phyloP scores from a whole-genome alignment of 2,888 invertebrate species.

The Torymus auratus region DNA sequence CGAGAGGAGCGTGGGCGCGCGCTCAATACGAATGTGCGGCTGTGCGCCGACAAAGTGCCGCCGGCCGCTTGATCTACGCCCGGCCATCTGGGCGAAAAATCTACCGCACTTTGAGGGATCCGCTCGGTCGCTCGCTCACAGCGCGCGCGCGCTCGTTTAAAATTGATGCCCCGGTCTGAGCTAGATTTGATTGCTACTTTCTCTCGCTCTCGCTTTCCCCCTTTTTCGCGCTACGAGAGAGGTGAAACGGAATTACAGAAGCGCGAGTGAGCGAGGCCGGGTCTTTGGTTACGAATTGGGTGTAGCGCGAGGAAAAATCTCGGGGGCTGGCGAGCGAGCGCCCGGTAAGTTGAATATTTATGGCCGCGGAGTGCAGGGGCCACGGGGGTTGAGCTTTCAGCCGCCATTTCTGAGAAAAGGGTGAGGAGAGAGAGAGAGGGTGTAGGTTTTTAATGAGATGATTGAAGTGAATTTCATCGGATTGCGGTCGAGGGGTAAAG shows the following conservation, averaged over 20 bases:
- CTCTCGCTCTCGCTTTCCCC: not conserved
- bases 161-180: constrained; percentile 41
- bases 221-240: not conserved
- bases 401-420: too few relatives aligned
- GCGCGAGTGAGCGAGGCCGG: not conserved
- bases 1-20: constrained; percentile 5
- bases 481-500: not conserved
- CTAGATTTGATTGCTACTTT: constrained; percentile 50
- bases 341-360: constrained; percentile 32
- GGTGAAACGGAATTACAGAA: constrained; percentile 29
- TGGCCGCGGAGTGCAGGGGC: not conserved
- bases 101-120: constrained; percentile 53
- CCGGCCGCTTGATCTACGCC: constrained; percentile 66
- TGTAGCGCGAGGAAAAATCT: constrained; percentile 12
- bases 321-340: not conserved
- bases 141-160: constrained; percentile 29
- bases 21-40: constrained; percentile 36
- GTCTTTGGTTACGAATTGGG: constrained; percentile 24
- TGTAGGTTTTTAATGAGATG: not conserved
- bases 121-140: too few relatives aligned
- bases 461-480: not conserved
- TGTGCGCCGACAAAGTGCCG: constrained; percentile 64
- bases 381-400: not conserved
- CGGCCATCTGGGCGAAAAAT: constrained; percentile 67
- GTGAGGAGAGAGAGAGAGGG: too few relatives aligned